Conservation (phyloP, 2,888 invertebrate genomes). For the Andrena dorsata region DNA sequence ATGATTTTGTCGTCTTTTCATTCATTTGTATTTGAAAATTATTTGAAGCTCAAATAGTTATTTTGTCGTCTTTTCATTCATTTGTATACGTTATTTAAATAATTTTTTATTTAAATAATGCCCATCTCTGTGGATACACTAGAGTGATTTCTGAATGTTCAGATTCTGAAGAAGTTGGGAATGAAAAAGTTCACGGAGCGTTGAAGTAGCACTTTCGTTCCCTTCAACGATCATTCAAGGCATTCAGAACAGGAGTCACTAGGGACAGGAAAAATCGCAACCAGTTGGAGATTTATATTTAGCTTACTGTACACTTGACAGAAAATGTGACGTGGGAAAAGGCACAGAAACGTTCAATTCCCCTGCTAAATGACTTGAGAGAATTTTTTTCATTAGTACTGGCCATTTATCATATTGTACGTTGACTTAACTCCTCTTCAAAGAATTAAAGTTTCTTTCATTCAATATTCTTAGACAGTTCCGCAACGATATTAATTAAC, state of each 20-base stretch:
- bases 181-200: not conserved
- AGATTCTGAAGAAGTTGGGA: not conserved
- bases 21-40: no score
- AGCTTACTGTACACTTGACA: no score
- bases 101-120: no score
- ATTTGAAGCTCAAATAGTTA: no score
- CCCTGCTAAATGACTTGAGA: not conserved
- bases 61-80: no score
- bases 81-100: no score
- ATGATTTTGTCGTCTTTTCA: no score
- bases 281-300: no score
- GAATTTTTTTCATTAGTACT: not conserved
- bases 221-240: not conserved
- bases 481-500: slow-evolving; percentile 5
- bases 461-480: slow-evolving; percentile 5
- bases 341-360: not conserved
- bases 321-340: not conserved
- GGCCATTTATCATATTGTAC: slow-evolving; percentile 8
- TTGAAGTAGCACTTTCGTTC: not conserved
- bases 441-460: not conserved
- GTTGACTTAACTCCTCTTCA: not conserved
- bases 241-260: not conserved
- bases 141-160: not conserved
- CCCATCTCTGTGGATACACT: no score
- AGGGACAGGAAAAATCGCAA: not conserved